Conservation (phyloP, 2,113 vertebrate species). For the Thalassarche chlororhynchos region DNA sequence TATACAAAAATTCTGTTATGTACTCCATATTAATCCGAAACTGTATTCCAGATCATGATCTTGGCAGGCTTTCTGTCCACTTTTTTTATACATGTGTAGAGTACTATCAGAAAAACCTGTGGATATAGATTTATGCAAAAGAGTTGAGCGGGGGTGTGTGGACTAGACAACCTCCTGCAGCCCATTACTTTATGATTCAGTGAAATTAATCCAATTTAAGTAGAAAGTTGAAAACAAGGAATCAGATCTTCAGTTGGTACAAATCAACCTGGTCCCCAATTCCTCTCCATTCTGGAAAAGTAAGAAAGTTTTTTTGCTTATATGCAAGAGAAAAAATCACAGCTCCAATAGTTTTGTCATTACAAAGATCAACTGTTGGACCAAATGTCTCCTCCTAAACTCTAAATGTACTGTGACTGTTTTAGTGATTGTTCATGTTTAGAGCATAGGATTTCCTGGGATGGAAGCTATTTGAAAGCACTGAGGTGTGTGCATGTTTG, state of each 20-base stretch:
- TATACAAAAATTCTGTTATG: background rate
- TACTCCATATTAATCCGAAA: background rate
- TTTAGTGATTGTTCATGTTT: background rate
- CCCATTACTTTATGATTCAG: background rate
- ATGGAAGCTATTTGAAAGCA: background rate
- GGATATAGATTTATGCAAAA: background rate
- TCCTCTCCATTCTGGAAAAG: background rate
- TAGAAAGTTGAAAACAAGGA: background rate
- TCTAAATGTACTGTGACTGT: background rate
- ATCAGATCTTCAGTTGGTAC: background rate
- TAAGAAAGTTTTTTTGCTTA: rapidly evolving
- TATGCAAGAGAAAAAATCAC: background rate
- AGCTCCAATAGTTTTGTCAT: background rate
- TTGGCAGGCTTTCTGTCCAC: background rate
- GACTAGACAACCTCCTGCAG: background rate
- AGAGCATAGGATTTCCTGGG: background rate
- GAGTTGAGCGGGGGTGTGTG: background rate
- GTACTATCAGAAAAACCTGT: background rate
- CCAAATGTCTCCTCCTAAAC: background rate
- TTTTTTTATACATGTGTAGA: background rate
- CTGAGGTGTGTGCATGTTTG: rapidly evolving
- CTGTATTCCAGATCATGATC: background rate
- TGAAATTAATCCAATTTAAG: background rate
- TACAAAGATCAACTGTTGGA: background rate
- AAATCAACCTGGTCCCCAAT: background rate